Conservation (phyloP, 2,113 vertebrate genomes). For the Odobenus rosmarus region DNA sequence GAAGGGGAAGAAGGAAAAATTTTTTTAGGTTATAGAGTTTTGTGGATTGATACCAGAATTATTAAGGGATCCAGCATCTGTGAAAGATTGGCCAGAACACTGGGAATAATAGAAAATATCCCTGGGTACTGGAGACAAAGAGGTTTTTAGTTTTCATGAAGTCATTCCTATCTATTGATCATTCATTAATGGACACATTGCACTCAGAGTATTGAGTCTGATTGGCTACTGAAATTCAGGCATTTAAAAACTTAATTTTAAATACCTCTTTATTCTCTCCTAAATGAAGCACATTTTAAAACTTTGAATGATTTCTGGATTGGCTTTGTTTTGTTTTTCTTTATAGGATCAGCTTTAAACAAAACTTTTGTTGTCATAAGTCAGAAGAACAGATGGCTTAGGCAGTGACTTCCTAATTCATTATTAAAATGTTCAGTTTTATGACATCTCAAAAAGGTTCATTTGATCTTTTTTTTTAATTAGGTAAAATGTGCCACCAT, state of each 20-base stretch:
- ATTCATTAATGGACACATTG: background rate
- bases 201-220: background rate
- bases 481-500: background rate
- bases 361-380: background rate
- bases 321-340: constrained; percentile 15
- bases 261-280: background rate
- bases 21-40: background rate
- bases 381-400: background rate
- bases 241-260: background rate
- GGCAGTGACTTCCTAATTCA: background rate
- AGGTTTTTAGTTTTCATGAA: background rate
- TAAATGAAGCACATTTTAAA: constrained; percentile 22
- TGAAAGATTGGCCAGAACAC: background rate
- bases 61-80: background rate
- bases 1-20: background rate
- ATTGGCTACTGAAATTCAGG: background rate
- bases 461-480: constrained; percentile 20
- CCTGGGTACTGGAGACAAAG: background rate
- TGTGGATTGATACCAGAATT: background rate
- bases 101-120: background rate
- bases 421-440: constrained; percentile 31
- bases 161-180: background rate
- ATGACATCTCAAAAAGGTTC: background rate
- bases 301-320: background rate
- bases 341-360: background rate